phyloP scores from a whole-genome alignment of 2,797 vertebrate genomes.

The Apogon hyalosoma region DNA sequence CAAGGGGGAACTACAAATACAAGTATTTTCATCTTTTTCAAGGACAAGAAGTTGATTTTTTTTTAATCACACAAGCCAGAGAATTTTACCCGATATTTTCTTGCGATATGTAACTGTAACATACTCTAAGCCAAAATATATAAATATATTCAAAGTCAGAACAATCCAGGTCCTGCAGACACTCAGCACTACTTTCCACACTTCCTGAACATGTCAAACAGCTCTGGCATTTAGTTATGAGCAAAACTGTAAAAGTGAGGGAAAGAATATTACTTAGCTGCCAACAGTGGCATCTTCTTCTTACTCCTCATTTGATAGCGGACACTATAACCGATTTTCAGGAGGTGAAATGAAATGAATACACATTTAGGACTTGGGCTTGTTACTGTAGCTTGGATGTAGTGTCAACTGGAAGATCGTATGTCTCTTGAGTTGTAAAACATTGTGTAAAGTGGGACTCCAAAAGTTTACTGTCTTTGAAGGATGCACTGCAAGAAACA shows the following conservation, averaged over 20 bases:
- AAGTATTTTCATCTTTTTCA: constrained; percentile 44
- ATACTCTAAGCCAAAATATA: constrained; percentile 14
- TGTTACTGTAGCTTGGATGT: constrained; percentile 33
- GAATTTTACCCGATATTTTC: constrained; percentile 21
- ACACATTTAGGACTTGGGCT: constrained; percentile 17
- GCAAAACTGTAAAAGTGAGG: constrained; percentile 24
- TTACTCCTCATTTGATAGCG: constrained; percentile 20
- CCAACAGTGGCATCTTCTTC: constrained; percentile 8
- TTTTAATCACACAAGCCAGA: constrained; percentile 21
- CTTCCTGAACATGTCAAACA: constrained; percentile 32
- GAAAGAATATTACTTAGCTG: constrained; percentile 20
- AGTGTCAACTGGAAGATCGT: constrained; percentile 36
- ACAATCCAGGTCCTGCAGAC: constrained; percentile 7
- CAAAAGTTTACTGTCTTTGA: constrained; percentile 43
- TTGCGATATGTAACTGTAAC: constrained; percentile 23
- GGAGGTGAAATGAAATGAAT: constrained; percentile 13
- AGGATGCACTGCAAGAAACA: constrained; percentile 35
- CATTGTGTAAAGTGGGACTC: background rate
- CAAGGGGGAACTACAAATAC: constrained; percentile 30
- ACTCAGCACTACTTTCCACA: constrained; percentile 16
- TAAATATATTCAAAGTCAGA: constrained; percentile 41
- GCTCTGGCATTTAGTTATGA: constrained; percentile 26
- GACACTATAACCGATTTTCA: constrained; percentile 11
- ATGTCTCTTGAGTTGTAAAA: constrained; percentile 46
- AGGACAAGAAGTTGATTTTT: constrained; percentile 34